Conservation (phyloP, 2,888 invertebrate genomes). For the Melipona bicolor region DNA sequence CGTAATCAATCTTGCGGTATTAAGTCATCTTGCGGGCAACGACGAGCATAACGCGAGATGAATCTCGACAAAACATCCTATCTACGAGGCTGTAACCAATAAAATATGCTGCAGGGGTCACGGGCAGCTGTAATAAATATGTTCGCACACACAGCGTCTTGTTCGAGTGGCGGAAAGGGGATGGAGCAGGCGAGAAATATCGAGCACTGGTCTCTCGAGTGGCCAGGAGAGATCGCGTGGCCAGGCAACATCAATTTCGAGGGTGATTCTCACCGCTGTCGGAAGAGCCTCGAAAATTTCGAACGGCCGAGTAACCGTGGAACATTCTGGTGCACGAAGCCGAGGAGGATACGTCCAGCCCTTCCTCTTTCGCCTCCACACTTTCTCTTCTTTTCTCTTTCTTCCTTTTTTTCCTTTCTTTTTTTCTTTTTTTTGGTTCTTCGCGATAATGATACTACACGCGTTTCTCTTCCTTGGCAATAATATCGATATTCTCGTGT, state of each 20-base stretch:
- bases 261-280: conserved; percentile 61
- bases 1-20: conserved; percentile 13
- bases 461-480: not conserved
- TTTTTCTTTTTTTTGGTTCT: not conserved
- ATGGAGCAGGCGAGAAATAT: conserved; percentile 65
- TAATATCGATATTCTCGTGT: not conserved
- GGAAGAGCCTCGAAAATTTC: conserved; percentile 62
- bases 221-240: conserved; percentile 62
- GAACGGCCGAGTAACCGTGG: conserved; percentile 64
- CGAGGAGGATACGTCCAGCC: conserved; percentile 31
- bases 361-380: conserved; percentile 9
- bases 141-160: conserved; percentile 42
- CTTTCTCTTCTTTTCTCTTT: not conserved
- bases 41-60: conserved; percentile 1
- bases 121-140: conserved; percentile 67
- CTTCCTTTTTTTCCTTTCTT: not conserved
- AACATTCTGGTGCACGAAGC: conserved; percentile 45
- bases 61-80: conserved; percentile 20
- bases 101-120: conserved; percentile 55
- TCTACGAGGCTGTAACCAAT: conserved; percentile 47
- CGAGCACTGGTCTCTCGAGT: conserved; percentile 53
- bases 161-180: conserved; percentile 28
- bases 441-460: not conserved
- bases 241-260: conserved; percentile 65
- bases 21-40: conserved; percentile 34